Conservation (phyloP, 2,113 vertebrate genomes). For the Acinonyx jubatus region DNA sequence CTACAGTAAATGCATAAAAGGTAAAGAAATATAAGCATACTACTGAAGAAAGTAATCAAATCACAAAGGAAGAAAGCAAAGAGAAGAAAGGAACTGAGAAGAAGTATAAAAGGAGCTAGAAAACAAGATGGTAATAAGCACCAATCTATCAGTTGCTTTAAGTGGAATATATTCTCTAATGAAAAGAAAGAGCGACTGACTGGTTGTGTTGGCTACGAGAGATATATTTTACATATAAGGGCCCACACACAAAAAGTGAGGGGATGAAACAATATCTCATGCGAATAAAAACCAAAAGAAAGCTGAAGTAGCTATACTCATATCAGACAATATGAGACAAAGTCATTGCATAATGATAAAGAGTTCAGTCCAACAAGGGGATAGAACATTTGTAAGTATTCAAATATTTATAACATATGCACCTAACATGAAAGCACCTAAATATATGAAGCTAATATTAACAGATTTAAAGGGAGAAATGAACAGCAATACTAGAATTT, state of each 20-base stretch:
- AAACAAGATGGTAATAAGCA: background rate
- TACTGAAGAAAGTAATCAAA: background rate
- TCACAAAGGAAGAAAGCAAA: background rate
- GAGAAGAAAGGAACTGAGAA: background rate
- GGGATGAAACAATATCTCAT: background rate
- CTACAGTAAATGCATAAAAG: background rate
- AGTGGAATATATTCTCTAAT: background rate
- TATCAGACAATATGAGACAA: background rate
- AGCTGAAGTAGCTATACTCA: background rate
- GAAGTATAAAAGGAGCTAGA: background rate
- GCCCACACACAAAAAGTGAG: background rate
- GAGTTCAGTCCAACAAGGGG: background rate
- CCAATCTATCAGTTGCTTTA: background rate
- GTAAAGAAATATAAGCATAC: background rate
- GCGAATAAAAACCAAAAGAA: background rate
- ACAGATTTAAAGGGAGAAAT: background rate
- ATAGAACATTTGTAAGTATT: background rate
- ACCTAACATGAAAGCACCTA: background rate
- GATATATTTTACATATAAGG: background rate
- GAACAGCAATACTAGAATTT: background rate
- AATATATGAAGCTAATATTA: background rate
- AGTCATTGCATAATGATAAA: background rate
- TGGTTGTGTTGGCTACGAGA: background rate
- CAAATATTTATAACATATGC: background rate
- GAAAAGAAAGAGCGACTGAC: background rate